Evolutionary conservation across 2,888 invertebrate genomes (phyloP), one percentile per base, ranked within the genome.

Genomic region (Allophyes oxyacanthae): DNA sequence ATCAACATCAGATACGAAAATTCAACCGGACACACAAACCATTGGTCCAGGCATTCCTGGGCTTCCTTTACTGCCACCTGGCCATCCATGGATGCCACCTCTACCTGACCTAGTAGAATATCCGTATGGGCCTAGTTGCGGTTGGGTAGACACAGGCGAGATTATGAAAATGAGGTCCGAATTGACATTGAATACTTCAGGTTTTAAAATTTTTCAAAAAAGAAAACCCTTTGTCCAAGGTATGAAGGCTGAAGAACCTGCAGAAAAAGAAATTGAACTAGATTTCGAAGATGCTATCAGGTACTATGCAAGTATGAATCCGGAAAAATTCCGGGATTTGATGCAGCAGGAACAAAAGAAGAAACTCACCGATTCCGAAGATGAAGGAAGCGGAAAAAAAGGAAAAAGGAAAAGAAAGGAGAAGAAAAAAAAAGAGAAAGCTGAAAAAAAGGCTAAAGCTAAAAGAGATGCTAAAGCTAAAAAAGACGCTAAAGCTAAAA

Each of bases 291-390:
- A 66, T 5, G 78, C 82, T 32, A 69, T 84, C 67, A 84, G 77
- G 56, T 83, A 83, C 28, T 84, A 87, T 58, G 85, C 82, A n/a
- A 81, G 79, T 6, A 34, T 84, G 0, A 55, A 66, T 13, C 42
- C 43, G 8, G 49, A 63, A 28, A 26, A 15, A 14, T 69, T 65
- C 33, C 20, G 11, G 2, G 64, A 52, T 77, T 67, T 57, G 63
- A 60, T 51, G 60, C 74, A 1, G 60, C 57, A 43, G 34, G 40
- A 52, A 33, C 7, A 44, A 14, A 14, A 38, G 9, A 8, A 48
- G 6, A 11, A 48, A 48, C 8, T 41, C 4, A 14, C 10, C 0
- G 25, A 36, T 13, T 1, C 9, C 2, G 5, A 13, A 4, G 30
- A 11, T 0, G 13, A n/a, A n/a, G n/a, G 9, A 13, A 11, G 30